These are phyloP conservation scores for Schizaphis graminum DNA, from an alignment of 2,888 invertebrate genomes.

Conservation along the genomic window DNA sequence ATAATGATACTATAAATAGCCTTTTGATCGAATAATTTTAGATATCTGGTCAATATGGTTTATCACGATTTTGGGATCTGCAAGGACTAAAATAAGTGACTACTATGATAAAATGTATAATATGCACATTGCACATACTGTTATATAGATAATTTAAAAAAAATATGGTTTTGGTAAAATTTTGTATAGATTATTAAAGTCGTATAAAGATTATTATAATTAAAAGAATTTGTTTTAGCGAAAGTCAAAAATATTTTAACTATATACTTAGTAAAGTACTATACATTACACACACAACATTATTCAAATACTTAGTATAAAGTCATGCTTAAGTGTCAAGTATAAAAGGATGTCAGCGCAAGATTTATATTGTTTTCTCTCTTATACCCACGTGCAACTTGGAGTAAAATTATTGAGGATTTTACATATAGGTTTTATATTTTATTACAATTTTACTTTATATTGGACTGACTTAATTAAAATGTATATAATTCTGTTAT, in stretches of 20 bases:
- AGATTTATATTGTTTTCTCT: no score
- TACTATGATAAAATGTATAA: not conserved
- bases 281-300: not conserved
- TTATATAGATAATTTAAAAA: no score
- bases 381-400: no score
- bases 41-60: not conserved
- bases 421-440: no score
- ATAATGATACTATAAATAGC: not conserved
- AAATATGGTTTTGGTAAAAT: not conserved
- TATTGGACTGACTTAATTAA: no score
- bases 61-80: not conserved
- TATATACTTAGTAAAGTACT: not conserved
- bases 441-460: no score
- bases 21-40: not conserved
- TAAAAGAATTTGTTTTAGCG: not conserved
- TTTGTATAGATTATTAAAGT: not conserved
- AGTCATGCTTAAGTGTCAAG: not conserved
- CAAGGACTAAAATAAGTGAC: not conserved
- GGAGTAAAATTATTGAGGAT: no score
- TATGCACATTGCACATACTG: not conserved
- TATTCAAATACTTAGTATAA: not conserved
- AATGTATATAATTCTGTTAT: no score
- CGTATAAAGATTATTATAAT: no score
- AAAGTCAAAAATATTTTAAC: not conserved
- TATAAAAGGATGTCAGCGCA: no score